These are phyloP conservation scores for Caenorhabditis panamensis DNA, from an alignment of 2,888 invertebrate species.

Conservation along the genomic window DNA sequence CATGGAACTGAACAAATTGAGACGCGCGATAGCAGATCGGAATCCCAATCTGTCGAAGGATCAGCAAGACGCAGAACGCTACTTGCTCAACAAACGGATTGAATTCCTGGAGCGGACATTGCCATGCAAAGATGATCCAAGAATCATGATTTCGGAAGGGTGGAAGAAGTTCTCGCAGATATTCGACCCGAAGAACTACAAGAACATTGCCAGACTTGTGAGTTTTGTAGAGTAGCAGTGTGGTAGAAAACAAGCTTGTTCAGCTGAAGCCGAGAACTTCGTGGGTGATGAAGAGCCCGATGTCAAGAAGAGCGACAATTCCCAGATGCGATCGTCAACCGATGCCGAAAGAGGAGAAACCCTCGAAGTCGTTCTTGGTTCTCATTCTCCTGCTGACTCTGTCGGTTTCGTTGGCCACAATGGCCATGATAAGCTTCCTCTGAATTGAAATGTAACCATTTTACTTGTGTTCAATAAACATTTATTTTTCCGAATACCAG, in stretches of 20 bases:
- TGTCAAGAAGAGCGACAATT: conserved; percentile 45
- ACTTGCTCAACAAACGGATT: conserved; percentile 29
- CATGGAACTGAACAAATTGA: conserved; percentile 39
- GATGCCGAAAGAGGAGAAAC: conserved; percentile 1
- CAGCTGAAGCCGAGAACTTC: conserved; percentile 39
- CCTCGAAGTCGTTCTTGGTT: conserved; percentile 30
- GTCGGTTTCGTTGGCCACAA: conserved; percentile 3
- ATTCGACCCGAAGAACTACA: conserved; percentile 16
- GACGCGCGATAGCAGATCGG: neutral
- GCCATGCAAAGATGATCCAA: conserved; percentile 38
- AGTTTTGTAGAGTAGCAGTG: neutral
- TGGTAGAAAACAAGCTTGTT: neutral
- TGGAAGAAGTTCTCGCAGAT: too few relatives aligned
- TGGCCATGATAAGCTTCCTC: conserved; percentile 42
- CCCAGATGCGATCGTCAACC: conserved; percentile 52
- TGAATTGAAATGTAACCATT: neutral
- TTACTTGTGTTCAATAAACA: conserved; percentile 7
- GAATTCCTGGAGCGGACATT: conserved; percentile 39
- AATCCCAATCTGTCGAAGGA: neutral
- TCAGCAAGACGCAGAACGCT: neutral
- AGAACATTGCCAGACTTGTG: conserved; percentile 32
- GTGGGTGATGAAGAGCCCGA: conserved; percentile 47
- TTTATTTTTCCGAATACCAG: conserved; percentile 34
- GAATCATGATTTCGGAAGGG: conserved; percentile 20
- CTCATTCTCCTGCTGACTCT: conserved; percentile 28